phyloP scores from a whole-genome alignment of 2,888 invertebrate genomes.

The Strigamia crassipes region DNA sequence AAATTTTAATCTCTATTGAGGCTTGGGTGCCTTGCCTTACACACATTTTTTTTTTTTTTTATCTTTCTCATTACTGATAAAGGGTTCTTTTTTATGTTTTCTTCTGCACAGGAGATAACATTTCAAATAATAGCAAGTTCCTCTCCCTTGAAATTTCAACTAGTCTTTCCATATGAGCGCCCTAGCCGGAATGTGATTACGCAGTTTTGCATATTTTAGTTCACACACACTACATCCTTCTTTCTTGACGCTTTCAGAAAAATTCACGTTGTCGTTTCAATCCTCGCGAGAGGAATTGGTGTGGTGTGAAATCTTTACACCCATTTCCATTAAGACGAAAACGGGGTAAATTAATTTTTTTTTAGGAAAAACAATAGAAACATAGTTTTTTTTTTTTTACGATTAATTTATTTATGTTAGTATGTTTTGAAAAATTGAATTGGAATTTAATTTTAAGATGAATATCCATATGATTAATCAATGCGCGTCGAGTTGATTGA shows the following conservation, averaged over 20 bases:
- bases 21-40: neutral
- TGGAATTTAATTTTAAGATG: no score
- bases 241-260: neutral
- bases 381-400: neutral
- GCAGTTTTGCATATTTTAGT: neutral
- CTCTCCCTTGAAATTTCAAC: neutral
- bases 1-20: neutral
- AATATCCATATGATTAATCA: no score
- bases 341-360: neutral
- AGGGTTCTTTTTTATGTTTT: neutral
- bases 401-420: no score
- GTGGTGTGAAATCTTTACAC: neutral
- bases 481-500: no score
- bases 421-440: no score
- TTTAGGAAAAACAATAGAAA: neutral
- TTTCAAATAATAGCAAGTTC: neutral
- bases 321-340: neutral
- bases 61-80: neutral
- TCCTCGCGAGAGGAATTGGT: neutral
- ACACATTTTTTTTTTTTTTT: neutral
- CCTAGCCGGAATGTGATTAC: neutral
- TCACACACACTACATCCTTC: neutral
- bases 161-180: neutral
- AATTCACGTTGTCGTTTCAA: neutral
- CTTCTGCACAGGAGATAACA: neutral